Conservation (phyloP, 1,140 invertebrate species). For the Drosophila pallidifrons region DNA sequence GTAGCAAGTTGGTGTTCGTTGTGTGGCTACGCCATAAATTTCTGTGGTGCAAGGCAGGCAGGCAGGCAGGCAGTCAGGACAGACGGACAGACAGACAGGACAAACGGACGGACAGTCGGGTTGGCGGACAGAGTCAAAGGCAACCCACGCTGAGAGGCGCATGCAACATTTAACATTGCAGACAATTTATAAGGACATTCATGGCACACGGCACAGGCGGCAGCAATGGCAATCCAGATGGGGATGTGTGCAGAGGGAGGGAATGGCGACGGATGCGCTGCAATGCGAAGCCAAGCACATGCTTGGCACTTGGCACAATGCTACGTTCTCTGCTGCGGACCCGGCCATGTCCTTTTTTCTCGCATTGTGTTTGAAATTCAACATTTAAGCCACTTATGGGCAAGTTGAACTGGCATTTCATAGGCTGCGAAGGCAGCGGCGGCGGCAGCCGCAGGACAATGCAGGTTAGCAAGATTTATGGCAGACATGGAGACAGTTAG, state of each 20-base stretch:
- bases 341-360: slow-evolving; percentile 49
- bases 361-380: slow-evolving; percentile 79
- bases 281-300: slow-evolving; percentile 55
- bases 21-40: slow-evolving; percentile 68
- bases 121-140: slow-evolving; percentile 60
- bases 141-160: slow-evolving; percentile 60
- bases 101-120: neutral
- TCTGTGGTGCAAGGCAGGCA: slow-evolving; percentile 72
- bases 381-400: slow-evolving; percentile 81
- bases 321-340: slow-evolving; percentile 57
- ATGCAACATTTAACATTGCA: slow-evolving; percentile 82
- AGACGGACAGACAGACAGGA: neutral
- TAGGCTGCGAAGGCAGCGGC: slow-evolving; percentile 71
- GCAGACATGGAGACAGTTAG: slow-evolving; percentile 49
- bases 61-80: slow-evolving; percentile 45
- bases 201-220: slow-evolving; percentile 67
- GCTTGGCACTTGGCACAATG: slow-evolving; percentile 75
- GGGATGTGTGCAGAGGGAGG: too few species aligned
- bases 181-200: slow-evolving; percentile 82
- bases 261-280: slow-evolving; percentile 40
- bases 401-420: slow-evolving; percentile 81
- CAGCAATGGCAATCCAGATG: slow-evolving; percentile 27
- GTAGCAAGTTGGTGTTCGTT: slow-evolving; percentile 28
- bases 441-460: slow-evolving; percentile 67
- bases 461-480: slow-evolving; percentile 73